Conservation (phyloP, 1,140 invertebrate species). For the Watersipora subatra region DNA sequence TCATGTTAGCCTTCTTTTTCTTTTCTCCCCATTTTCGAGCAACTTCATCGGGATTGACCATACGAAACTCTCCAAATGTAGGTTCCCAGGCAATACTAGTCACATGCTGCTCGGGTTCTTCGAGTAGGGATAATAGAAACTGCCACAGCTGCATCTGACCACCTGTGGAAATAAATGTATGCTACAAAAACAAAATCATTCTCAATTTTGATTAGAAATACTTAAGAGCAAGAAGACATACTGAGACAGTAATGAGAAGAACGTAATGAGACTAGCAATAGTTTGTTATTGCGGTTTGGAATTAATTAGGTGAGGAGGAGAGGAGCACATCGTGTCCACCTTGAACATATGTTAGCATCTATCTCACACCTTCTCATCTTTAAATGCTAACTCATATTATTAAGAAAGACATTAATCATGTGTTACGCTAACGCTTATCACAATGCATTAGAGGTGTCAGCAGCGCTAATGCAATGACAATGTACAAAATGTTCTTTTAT, state of each 20-base stretch:
- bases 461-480: no score
- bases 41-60: constrained; percentile 87
- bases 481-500: no score
- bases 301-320: no score
- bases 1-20: constrained; percentile 70
- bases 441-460: no score
- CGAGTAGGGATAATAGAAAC: neutral
- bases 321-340: no score
- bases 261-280: neutral
- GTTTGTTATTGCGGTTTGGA: no score
- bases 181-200: neutral
- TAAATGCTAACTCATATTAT: no score
- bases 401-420: no score
- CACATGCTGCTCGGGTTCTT: neutral
- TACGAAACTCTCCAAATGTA: constrained; percentile 71
- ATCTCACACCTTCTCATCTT: no score
- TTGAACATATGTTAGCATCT: no score
- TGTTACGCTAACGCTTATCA: no score
- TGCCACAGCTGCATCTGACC: constrained; percentile 5
- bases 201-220: neutral
- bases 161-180: neutral
- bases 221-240: neutral
- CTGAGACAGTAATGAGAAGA: neutral
- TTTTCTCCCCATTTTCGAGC: constrained; percentile 82
- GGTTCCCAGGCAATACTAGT: neutral